Conservation (phyloP, 2,797 vertebrate species). For the Amblyraja radiata region DNA sequence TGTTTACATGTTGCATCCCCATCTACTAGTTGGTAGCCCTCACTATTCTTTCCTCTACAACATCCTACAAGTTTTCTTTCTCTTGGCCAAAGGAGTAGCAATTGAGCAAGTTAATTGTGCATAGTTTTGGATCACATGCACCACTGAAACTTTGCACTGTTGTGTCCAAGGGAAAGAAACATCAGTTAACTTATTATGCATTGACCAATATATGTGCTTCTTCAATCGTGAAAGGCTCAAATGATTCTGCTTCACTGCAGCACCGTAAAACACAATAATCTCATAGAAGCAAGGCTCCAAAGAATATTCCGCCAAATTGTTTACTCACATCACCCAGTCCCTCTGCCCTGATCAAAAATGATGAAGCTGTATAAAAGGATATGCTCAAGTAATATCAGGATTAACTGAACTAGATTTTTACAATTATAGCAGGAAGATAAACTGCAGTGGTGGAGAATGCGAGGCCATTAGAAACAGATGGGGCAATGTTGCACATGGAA, state of each 20-base stretch:
- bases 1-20: too few species aligned
- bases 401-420: not conserved
- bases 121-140: too few species aligned
- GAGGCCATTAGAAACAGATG: not conserved
- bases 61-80: too few species aligned
- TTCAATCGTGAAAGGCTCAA: not conserved
- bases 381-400: not conserved
- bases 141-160: too few species aligned
- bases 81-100: too few species aligned
- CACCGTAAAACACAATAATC: not conserved
- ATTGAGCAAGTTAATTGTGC: too few species aligned
- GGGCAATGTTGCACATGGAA: not conserved
- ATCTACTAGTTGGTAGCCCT: too few species aligned
- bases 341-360: not conserved
- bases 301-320: not conserved
- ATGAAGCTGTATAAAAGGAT: not conserved
- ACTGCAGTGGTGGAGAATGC: too few species aligned
- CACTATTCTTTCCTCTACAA: too few species aligned
- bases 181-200: too few species aligned
- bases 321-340: not conserved
- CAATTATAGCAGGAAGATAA: not conserved
- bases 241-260: not conserved
- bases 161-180: too few species aligned
- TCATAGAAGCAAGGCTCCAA: not conserved
- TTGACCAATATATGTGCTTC: too few species aligned